Base-by-base conservation (phyloP, 2,797 vertebrate species). In the Hippoglossus hippoglossus region DNA sequence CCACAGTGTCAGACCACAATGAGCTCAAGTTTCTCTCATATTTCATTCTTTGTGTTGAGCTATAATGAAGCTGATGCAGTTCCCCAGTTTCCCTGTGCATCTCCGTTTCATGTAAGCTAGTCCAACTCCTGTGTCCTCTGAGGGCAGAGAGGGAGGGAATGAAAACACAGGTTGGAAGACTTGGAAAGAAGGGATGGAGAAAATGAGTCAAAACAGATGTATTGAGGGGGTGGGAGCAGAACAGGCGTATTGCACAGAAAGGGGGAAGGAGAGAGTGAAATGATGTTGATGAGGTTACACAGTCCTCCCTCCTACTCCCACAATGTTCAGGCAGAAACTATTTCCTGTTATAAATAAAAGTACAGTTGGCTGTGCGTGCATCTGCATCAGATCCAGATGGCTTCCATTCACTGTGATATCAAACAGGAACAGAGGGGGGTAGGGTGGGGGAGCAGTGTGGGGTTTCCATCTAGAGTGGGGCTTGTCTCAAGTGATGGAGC, bases 341-440 rank as follows among this genome's bases (percentile, higher is more conserved):
- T 90, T 90, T 90, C 79, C 83, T 91, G 79, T 86, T 85, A 72
- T 82, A 83, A 80, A 74, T 85, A 64, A 72, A 70, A 80, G 80
- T 86, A 67, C 76, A 90, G 73, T 89, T 65, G 68, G 77, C 78
- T 49, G 3, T 57, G 69, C 18, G 7, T 60, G 64, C 44, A 56
- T 72, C 73, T 71, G 60, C 73, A 79, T 86, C 75, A 63, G 15
- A 81, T 81, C 88, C 87, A 91, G 90, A 91, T 91, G 89, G 75
- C 69, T 84, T 73, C 80, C 61, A 77, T 89, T 85, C 82, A 79
- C 66, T 62, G 61, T 65, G 53, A 80, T 85, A 81, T 74, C 74
- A 63, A 64, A 71, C 59, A 34, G 67, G 73, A 81, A 39, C 22
- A 57, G 55, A 57, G 55, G 31, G 67, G 44, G 26, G 68, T 44